These are phyloP conservation scores for Ceratothoa steindachneri DNA, from an alignment of 2,888 invertebrate species.

Conservation along the genomic window DNA sequence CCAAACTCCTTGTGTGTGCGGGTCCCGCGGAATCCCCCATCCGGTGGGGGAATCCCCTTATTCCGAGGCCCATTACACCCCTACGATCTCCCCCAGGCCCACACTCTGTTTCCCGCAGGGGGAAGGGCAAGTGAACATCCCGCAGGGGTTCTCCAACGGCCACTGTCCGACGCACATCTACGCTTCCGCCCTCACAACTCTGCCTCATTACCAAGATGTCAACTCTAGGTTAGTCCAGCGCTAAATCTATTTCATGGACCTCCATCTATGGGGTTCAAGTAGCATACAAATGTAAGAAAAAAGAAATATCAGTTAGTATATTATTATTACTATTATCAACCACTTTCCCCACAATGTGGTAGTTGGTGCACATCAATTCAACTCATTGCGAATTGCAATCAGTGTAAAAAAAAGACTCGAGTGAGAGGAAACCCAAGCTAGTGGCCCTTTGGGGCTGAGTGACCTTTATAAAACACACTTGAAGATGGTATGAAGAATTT, in stretches of 20 bases:
- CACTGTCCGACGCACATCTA: slow-evolving; percentile 25
- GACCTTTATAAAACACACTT: too few relatives aligned
- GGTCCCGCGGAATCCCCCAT: neutral
- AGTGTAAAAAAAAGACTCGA: too few relatives aligned
- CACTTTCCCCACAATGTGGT: too few relatives aligned
- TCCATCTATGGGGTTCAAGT: slow-evolving; percentile 6
- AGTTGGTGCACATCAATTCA: too few relatives aligned
- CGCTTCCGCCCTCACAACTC: slow-evolving; percentile 30
- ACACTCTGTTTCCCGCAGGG: neutral
- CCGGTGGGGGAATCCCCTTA: slow-evolving; percentile 18
- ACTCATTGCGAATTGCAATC: too few relatives aligned
- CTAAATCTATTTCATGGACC: too few relatives aligned
- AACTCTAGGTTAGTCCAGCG: neutral
- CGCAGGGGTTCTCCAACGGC: neutral
- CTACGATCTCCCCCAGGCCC: slow-evolving; percentile 24
- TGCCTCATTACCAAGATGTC: slow-evolving; percentile 26
- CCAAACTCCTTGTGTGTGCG: slow-evolving; percentile 1
- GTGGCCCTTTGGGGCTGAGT: too few relatives aligned
- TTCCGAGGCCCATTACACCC: slow-evolving; percentile 39
- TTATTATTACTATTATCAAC: too few relatives aligned
- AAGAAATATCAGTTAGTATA: neutral
- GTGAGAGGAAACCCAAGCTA: too few relatives aligned
- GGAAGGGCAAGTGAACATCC: slow-evolving; percentile 15
- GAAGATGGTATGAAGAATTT: too few relatives aligned
- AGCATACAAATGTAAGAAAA: too few relatives aligned